These are phyloP conservation scores for Hypomecis punctinalis DNA, from an alignment of 2,888 invertebrate genomes.

Conservation along the genomic window DNA sequence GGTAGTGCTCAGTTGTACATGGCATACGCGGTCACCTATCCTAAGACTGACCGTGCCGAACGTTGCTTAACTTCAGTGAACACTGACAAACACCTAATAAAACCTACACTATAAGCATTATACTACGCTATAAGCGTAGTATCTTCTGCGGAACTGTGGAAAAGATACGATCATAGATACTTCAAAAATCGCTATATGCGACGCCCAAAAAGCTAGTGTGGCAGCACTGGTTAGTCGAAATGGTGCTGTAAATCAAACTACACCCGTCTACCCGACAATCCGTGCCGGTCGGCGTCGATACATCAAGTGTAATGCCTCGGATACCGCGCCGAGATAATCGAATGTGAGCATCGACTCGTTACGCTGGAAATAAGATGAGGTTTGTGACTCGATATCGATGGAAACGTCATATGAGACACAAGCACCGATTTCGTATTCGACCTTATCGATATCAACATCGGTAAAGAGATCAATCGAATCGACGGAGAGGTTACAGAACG, in stretches of 20 bases:
- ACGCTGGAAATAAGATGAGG: conserved; percentile 83
- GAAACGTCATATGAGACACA: conserved; percentile 61
- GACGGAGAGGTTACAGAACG: not conserved
- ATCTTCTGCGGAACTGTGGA: too few relatives aligned
- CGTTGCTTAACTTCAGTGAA: too few relatives aligned
- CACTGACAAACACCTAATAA: too few relatives aligned
- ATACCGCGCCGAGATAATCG: conserved; percentile 84
- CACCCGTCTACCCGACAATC: conserved; percentile 71
- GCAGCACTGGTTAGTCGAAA: too few relatives aligned
- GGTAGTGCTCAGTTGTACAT: too few relatives aligned
- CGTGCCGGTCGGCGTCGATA: conserved; percentile 81
- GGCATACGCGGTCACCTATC: too few relatives aligned
- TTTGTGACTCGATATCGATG: conserved; percentile 60
- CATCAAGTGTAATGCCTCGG: conserved; percentile 84
- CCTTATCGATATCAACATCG: conserved; percentile 49
- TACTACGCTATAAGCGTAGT: too few relatives aligned
- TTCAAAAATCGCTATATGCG: too few relatives aligned
- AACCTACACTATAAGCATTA: too few relatives aligned
- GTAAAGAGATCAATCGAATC: not conserved
- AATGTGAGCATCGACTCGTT: conserved; percentile 84
- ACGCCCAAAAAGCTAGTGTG: too few relatives aligned
- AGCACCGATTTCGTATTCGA: conserved; percentile 51
- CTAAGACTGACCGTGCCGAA: too few relatives aligned
- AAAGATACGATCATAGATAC: too few relatives aligned
- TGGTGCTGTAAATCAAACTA: conserved; percentile 75